Percentiles rank a stretch among this genome's conserved stretches.
phyloP scores from a whole-genome alignment of 1,140 invertebrate genomes.

The Semibalanus balanoides region DNA sequence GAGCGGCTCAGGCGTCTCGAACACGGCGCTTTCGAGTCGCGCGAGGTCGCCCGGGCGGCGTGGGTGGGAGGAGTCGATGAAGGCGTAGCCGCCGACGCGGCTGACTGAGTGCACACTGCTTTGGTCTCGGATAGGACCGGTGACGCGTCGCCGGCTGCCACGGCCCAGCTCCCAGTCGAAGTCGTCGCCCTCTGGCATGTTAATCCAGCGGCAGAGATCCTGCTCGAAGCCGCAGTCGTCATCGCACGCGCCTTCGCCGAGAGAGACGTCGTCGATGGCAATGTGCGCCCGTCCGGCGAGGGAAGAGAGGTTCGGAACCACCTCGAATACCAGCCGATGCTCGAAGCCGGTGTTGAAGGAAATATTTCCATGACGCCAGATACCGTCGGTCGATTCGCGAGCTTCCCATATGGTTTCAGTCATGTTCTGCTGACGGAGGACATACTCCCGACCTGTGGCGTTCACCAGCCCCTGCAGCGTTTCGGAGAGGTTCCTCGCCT shows the following conservation, averaged over 20 bases:
- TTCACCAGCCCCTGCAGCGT: not conserved
- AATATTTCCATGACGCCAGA: not conserved
- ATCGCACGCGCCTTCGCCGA: not conserved
- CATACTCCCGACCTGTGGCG: not conserved
- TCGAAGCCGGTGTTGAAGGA: not conserved
- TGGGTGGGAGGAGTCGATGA: not conserved
- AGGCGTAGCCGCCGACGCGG: not conserved
- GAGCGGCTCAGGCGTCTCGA: not conserved
- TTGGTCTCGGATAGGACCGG: not conserved
- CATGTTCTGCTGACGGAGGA: not conserved
- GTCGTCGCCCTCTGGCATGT: not conserved
- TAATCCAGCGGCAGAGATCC: not conserved
- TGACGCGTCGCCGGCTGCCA: not conserved
- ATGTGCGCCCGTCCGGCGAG: not conserved
- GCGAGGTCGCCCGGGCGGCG: not conserved
- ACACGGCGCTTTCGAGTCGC: not conserved
- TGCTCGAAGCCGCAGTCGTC: not conserved
- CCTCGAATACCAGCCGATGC: not conserved
- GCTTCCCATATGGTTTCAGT: not conserved
- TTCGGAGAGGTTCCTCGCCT: not conserved
- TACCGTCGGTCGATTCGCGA: not conserved
- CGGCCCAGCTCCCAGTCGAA: not conserved
- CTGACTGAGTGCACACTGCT: not conserved
- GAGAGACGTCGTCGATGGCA: not conserved
- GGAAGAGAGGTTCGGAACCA: not conserved